Percentiles rank a stretch among this genome's conserved stretches.
phyloP scores from a whole-genome alignment of 2,888 invertebrate genomes.

The Scotopteryx bipunctaria region DNA sequence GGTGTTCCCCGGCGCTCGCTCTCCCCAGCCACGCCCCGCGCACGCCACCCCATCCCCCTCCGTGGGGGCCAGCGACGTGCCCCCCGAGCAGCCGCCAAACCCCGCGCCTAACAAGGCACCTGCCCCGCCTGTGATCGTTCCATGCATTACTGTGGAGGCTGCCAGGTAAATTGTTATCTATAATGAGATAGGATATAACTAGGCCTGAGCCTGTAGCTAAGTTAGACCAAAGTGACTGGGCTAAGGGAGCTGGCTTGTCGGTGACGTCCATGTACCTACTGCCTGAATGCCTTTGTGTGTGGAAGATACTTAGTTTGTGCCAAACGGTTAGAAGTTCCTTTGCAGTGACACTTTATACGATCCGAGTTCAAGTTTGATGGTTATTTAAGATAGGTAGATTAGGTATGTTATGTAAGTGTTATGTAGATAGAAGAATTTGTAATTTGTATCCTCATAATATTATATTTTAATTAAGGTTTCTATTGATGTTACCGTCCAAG shows the following conservation, averaged over 20 bases:
- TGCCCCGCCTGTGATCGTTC: background rate
- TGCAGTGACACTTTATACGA: no score
- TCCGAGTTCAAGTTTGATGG: no score
- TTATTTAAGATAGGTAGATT: no score
- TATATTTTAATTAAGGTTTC: background rate
- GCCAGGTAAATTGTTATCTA: background rate
- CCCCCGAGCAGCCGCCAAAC: background rate
- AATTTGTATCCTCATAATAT: no score
- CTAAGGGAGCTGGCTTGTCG: no score
- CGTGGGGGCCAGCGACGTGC: constrained; percentile 4
- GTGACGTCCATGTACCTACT: no score
- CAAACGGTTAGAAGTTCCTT: background rate
- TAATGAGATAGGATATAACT: no score
- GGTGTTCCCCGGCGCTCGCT: constrained; percentile 53
- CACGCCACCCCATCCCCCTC: constrained; percentile 33
- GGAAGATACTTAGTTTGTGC: background rate
- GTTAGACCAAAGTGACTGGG: no score
- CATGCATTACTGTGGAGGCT: constrained; percentile 1
- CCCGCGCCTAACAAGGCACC: background rate
- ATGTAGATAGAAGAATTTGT: no score
- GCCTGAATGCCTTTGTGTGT: no score
- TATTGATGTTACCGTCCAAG: constrained; percentile 4
- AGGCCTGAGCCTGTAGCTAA: no score
- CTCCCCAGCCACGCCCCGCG: constrained; percentile 48
- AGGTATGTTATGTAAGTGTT: background rate